These are phyloP conservation scores for Anthoscopus minutus DNA, from an alignment of 2,113 vertebrate genomes.

Conservation along the genomic window DNA sequence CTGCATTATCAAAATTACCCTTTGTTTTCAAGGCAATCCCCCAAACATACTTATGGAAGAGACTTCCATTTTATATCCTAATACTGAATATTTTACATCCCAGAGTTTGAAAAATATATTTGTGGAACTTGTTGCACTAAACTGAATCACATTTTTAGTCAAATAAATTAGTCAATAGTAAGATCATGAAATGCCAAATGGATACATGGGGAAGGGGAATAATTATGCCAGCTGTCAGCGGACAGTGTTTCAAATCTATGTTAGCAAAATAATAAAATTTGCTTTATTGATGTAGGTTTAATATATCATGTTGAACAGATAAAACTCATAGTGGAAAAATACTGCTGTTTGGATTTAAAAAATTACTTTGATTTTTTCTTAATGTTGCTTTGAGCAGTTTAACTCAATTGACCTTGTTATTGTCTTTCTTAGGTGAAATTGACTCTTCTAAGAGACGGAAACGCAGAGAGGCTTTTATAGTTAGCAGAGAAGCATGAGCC, in stretches of 20 bases:
- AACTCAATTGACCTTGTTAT: not conserved
- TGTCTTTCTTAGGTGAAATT: not conserved
- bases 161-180: not conserved
- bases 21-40: not conserved
- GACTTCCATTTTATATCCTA: not conserved
- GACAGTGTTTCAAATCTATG: not conserved
- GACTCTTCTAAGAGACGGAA: not conserved
- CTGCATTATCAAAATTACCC: not conserved
- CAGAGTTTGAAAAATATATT: not conserved
- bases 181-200: not conserved
- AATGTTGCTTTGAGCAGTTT: not conserved
- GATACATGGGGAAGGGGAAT: not conserved
- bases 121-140: not conserved
- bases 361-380: not conserved
- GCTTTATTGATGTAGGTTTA: not conserved
- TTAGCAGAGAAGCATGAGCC: not conserved
- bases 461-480: not conserved
- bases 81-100: not conserved
- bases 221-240: not conserved
- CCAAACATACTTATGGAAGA: not conserved
- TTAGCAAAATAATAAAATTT: not conserved
- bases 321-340: not conserved
- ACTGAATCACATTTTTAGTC: not conserved
- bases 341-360: not conserved
- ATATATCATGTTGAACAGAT: not conserved